These are phyloP conservation scores for Lysandra bellargus DNA, from an alignment of 2,888 invertebrate genomes.

Conservation along the genomic window DNA sequence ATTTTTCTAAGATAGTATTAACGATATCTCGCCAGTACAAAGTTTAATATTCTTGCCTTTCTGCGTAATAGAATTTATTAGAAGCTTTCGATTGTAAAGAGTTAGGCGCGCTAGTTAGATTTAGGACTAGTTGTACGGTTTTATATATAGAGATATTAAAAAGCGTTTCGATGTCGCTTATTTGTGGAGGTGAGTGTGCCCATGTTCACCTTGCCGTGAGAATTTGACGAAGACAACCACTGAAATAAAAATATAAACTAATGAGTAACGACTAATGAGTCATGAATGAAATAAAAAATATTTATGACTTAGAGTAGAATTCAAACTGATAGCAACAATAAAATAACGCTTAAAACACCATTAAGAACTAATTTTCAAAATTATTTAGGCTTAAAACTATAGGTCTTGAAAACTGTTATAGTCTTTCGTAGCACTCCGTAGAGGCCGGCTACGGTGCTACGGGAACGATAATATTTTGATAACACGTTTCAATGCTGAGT, in stretches of 20 bases:
- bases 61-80: conserved; percentile 62
- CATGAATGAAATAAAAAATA: not conserved
- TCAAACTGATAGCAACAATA: not conserved
- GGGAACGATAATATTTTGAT: not conserved
- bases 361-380: not conserved
- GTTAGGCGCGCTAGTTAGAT: conserved; percentile 69
- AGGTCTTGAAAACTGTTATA: not conserved
- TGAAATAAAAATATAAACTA: not conserved
- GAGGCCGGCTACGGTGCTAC: conserved; percentile 20
- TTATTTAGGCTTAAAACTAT: not conserved
- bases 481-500: not conserved
- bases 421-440: conserved; percentile 5
- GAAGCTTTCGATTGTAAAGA: conserved; percentile 60
- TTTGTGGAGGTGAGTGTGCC: conserved; percentile 73
- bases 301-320: no score
- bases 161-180: conserved; percentile 66
- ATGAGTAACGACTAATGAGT: not conserved
- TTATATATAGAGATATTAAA: conserved; percentile 44
- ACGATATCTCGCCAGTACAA: conserved; percentile 74
- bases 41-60: conserved; percentile 74
- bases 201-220: conserved; percentile 45
- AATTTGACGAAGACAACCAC: conserved; percentile 34
- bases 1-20: conserved; percentile 66
- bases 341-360: not conserved
- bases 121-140: conserved; percentile 45